phyloP scores from a whole-genome alignment of 2,113 vertebrate species.

The Pangasianodon gigas region DNA sequence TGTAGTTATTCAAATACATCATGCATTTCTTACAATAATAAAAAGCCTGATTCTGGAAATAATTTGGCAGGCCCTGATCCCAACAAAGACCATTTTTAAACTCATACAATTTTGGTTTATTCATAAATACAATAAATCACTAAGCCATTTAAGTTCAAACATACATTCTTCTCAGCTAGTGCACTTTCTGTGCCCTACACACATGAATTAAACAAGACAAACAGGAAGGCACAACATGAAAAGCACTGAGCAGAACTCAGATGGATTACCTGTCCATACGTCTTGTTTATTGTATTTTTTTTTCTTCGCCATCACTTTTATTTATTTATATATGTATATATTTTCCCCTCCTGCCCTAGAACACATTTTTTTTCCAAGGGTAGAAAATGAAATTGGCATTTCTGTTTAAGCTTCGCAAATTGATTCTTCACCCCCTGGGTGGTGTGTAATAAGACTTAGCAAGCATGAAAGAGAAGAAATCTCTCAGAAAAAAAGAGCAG shows the following conservation, averaged over 20 bases:
- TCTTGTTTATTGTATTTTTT: not conserved
- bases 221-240: not conserved
- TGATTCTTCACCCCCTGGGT: constrained; percentile 73
- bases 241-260: not conserved
- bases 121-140: not conserved
- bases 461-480: constrained; percentile 73
- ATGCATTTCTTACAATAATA: not conserved
- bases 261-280: not conserved
- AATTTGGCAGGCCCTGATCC: not conserved
- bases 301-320: not conserved
- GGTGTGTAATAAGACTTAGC: constrained; percentile 73
- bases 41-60: not conserved
- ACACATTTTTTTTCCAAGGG: constrained; percentile 49
- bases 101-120: not conserved
- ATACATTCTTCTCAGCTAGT: not conserved
- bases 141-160: not conserved
- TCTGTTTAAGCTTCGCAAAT: constrained; percentile 70
- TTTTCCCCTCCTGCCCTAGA: constrained; percentile 34
- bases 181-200: not conserved
- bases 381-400: constrained; percentile 63
- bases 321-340: constrained; percentile 53
- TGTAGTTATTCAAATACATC: not conserved
- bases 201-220: constrained; percentile 7
- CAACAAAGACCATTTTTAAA: not conserved
- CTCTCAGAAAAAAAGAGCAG: constrained; percentile 63